Evolutionary conservation across 2,113 vertebrate genomes (phyloP), one percentile per base, ranked within the genome.

Genomic region (Bombycilla garrulus): DNA sequence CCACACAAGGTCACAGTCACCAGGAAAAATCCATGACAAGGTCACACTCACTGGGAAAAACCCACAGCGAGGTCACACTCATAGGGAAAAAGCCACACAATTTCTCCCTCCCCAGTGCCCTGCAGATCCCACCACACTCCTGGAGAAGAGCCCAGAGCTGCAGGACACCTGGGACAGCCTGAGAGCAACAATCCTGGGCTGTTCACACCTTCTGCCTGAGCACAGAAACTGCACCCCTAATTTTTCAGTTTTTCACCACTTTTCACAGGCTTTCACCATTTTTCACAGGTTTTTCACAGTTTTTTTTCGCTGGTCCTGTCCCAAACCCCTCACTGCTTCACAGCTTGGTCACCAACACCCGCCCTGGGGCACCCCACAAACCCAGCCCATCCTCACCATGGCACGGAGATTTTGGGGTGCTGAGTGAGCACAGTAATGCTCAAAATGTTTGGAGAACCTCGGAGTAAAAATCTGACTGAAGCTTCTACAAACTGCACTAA

Each of bases 311-410:
- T 6, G 42, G 3, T 31, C 4, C 1, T 5, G 8, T 25, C 50
- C 67, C n/a, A n/a, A 61, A 35, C 1, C 19, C 1, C 22, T 40
- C 8, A n/a, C 16, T 48, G 47, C 18, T 61, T 33, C 69, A n/a
- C 73, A 35, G 23, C 28, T 29, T 9, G 48, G 13, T 42, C 60
- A 6, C 21, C 18, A 54, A 0, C 48, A 20, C 2, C 51, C 28
- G 44, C 44, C 33, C 58, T 4, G 42, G 72, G 36, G 33, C 1
- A 1, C 76, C 11, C n/a, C 33, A 36, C 35, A 12, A 13, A 44
- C 3, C 45, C 54, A 45, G 42, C 47, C 33, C 50, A 12, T 2
- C 64, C 60, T 8, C 1, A 2, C 26, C 33, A 17, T 0, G 1
- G 47, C 6, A 91, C 24, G 26, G 64, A 12, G 22, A 14, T 36